Evolutionary conservation across 2,888 invertebrate genomes (phyloP).

Genomic region (Anodontia alba): DNA sequence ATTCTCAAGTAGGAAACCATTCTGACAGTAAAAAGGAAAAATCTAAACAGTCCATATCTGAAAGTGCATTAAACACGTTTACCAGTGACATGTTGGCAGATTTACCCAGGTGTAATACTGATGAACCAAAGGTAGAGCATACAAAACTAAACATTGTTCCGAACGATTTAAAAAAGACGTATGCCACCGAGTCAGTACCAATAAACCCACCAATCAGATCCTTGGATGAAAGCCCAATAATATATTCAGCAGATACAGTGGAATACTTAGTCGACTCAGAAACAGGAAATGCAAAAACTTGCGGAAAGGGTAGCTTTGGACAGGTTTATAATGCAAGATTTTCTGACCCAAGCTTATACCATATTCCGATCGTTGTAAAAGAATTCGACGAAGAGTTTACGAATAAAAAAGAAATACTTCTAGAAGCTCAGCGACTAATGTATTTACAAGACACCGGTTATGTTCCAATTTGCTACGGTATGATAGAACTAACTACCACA

Average conservation of each 20-base stretch:
- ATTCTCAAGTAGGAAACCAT: background rate
- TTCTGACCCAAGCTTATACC: conserved; percentile 33
- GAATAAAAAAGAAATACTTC: conserved; percentile 44
- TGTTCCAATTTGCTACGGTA: conserved; percentile 57
- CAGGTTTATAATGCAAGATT: conserved; percentile 55
- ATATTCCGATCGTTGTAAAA: conserved; percentile 54
- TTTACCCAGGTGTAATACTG: background rate
- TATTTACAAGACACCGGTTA: conserved; percentile 55
- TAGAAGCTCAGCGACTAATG: conserved; percentile 46
- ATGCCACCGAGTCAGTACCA: background rate
- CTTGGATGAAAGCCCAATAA: background rate
- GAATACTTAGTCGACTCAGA: conserved; percentile 49
- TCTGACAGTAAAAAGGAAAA: background rate
- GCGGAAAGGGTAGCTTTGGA: conserved; percentile 62
- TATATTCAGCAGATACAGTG: background rate
- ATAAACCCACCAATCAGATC: background rate
- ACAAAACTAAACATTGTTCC: too few relatives aligned
- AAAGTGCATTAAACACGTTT: background rate
- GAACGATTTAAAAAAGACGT: background rate
- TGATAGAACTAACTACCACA: conserved; percentile 26
- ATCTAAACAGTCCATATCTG: conserved; percentile 5
- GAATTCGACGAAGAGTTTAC: conserved; percentile 57
- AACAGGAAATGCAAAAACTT: conserved; percentile 33
- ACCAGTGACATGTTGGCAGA: background rate
- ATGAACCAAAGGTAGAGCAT: background rate